Evolutionary conservation across 2,113 vertebrate genomes (phyloP), one percentile per base, ranked within the genome.

Genomic region (Plecturocebus donacophilus): DNA sequence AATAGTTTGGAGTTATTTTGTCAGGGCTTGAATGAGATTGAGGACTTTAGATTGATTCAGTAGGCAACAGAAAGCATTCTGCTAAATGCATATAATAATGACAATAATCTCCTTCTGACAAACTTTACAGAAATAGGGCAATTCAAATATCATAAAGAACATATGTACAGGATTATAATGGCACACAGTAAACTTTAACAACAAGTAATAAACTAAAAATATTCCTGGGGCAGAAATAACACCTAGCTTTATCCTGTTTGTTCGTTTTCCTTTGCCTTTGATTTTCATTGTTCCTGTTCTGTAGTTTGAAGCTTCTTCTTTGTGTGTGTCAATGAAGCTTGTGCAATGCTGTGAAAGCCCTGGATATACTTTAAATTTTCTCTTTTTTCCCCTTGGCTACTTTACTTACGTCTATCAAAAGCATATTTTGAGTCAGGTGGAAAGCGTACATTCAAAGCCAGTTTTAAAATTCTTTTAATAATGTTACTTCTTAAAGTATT

Each of bases 191-290:
- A 87, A 93, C 47, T 66, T 90, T 73, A 80, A 87, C 73, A 91
- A 42, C 79, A 90, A 89, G 47, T 19, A 77, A 85, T 92, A 84
- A 94, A 88, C 84, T 91, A 90, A 97, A 97, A 95, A 96, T 95
- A 95, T 68, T 87, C 75, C 90, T 19, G 14, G 47, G 61, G 66
- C 90, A 92, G 76, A 84, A 90, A 94, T 71, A 75, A 42, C 45
- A 81, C 76, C 54, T 38, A 0, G 20, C 54, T 90, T 89, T 76
- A 20, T 95, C 61, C 70, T 27, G 11, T 64, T 86, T 25, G 88
- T 77, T 97, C 79, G 13, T 91, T 93, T 92, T 45, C 38, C 80
- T 85, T 80, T 87, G 42, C 90, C 40, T 97, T 91, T 95, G 90
- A 83, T 85, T 90, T 71, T 83, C 80, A 54, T 90, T 95, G 70